Conservation (phyloP, 2,888 invertebrate species). For the Ophion ellenae region DNA sequence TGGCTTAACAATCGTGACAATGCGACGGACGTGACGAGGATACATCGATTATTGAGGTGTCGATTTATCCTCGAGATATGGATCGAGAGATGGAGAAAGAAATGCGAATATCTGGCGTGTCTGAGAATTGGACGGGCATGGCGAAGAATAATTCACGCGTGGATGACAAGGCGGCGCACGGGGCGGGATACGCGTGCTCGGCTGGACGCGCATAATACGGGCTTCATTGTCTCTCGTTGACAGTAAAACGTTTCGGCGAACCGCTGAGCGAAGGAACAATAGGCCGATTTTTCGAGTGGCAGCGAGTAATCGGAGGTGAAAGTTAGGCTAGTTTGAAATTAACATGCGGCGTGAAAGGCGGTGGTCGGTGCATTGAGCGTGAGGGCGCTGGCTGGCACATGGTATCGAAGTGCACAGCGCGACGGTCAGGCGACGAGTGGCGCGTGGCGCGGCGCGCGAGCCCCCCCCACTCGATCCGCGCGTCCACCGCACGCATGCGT, state of each 20-base stretch:
- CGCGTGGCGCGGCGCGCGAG: neutral
- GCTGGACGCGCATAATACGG: neutral
- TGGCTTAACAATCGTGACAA: too few relatives aligned
- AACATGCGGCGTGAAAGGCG: neutral
- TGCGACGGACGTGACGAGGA: neutral
- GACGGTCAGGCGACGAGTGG: slow-evolving; percentile 19
- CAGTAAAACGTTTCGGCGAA: neutral
- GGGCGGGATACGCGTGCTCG: neutral
- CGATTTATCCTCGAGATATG: neutral
- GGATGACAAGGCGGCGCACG: neutral
- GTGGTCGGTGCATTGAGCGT: neutral
- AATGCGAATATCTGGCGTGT: neutral
- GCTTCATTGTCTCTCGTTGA: neutral
- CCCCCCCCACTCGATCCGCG: neutral
- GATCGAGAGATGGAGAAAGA: neutral
- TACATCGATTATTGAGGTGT: neutral
- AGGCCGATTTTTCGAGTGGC: neutral
- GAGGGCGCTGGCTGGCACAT: neutral
- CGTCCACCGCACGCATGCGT: neutral
- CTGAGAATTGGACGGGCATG: neutral
- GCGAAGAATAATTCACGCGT: slow-evolving; percentile 22
- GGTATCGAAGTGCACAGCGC: neutral
- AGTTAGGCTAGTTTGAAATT: neutral
- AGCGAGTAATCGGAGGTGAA: neutral
- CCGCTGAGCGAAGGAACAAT: slow-evolving; percentile 18